These are phyloP conservation scores for Himantopus leucocephalus DNA, from an alignment of 2,113 vertebrate species.

Conservation along the genomic window DNA sequence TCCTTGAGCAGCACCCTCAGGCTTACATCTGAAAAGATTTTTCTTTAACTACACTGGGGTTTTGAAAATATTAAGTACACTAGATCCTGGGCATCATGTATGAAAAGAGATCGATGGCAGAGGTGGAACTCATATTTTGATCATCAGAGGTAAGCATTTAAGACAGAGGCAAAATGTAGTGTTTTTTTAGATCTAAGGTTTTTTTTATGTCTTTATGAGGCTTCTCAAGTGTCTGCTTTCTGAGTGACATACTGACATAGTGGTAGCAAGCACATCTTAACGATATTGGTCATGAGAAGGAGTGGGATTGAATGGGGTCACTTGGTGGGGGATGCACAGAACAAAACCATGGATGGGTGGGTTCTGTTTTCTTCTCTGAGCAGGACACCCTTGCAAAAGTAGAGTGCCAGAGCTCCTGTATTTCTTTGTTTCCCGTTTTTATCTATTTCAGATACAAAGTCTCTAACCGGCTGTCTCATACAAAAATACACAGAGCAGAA, in stretches of 20 bases:
- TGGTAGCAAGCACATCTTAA: background rate
- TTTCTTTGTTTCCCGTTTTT: background rate
- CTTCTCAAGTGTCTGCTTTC: background rate
- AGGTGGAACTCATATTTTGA: background rate
- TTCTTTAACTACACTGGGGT: background rate
- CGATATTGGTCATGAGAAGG: fast-evolving
- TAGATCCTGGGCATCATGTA: background rate
- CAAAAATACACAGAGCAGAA: background rate
- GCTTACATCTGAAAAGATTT: background rate
- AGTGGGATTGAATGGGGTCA: background rate
- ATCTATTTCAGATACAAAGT: background rate
- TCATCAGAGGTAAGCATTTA: background rate
- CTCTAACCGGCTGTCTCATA: background rate
- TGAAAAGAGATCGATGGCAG: background rate
- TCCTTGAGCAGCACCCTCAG: background rate
- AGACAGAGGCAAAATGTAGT: background rate
- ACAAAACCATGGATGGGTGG: fast-evolving
- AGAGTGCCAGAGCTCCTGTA: background rate
- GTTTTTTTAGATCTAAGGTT: fast-evolving
- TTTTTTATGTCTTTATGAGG: background rate
- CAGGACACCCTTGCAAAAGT: background rate
- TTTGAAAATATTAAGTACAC: background rate
- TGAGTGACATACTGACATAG: background rate
- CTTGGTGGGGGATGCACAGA: background rate
- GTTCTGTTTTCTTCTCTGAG: background rate